Percentiles rank a stretch among this genome's conserved stretches.
phyloP scores from a whole-genome alignment of 2,888 invertebrate species.

The Campoplex capitator region DNA sequence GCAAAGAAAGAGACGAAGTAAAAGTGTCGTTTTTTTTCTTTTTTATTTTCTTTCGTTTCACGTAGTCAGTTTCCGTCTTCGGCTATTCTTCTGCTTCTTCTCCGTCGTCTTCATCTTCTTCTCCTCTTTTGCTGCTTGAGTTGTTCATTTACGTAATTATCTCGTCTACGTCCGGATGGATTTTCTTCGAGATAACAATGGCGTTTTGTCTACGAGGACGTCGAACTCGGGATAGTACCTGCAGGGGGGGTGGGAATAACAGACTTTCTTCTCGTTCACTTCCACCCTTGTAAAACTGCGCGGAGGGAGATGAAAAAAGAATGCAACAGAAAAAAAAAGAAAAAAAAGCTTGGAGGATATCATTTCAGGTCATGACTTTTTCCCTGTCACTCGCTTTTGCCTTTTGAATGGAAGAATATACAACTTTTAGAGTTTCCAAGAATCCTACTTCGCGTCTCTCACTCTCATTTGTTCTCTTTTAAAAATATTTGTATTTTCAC shows the following conservation, averaged over 20 bases:
- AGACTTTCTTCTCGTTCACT: constrained; percentile 41
- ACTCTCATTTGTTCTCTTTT: constrained; percentile 5
- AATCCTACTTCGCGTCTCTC: constrained; percentile 3
- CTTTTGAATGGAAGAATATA: constrained; percentile 55
- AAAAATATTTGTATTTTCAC: constrained; percentile 46
- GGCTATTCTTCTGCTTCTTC: background rate
- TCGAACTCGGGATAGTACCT: constrained; percentile 61
- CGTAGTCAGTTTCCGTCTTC: constrained; percentile 10
- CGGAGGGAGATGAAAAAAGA: constrained; percentile 35
- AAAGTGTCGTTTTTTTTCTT: constrained; percentile 49
- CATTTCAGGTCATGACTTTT: constrained; percentile 65
- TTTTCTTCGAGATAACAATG: constrained; percentile 69
- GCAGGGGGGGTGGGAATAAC: constrained; percentile 4
- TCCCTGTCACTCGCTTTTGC: constrained; percentile 1
- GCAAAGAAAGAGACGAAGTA: background rate
- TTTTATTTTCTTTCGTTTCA: constrained; percentile 27
- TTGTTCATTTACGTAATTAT: constrained; percentile 77
- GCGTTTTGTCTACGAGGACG: constrained; percentile 69
- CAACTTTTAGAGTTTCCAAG: constrained; percentile 46
- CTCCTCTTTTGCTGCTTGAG: constrained; percentile 62
- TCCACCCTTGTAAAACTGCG: constrained; percentile 39
- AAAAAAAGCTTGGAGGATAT: constrained; percentile 57
- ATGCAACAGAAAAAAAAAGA: background rate
- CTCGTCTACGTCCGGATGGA: constrained; percentile 70
- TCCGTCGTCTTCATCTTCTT: constrained; percentile 23